Conservation (phyloP, 64 coral and sea anemone species). For the Stichodactyla helianthus region DNA sequence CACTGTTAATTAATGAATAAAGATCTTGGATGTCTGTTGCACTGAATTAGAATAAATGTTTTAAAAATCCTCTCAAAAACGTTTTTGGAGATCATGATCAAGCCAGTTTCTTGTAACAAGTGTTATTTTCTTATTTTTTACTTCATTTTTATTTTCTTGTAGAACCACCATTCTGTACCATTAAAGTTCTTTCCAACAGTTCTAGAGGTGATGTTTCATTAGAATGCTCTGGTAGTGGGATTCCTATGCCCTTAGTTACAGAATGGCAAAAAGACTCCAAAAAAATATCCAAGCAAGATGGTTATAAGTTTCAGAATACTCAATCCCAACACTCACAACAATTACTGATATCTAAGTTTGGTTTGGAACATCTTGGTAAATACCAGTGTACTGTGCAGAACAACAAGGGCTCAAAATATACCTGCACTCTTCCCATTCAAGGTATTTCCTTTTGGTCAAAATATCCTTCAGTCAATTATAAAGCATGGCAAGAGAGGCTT, state of each 20-base stretch:
- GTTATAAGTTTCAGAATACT: constrained; percentile 30
- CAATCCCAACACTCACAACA: constrained; percentile 18
- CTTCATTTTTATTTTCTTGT: not conserved
- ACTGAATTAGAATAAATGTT: too few species aligned
- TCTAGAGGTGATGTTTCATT: constrained; percentile 29
- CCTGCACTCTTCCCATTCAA: constrained; percentile 36
- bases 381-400: constrained; percentile 69
- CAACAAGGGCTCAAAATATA: not conserved
- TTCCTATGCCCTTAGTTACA: constrained; percentile 53
- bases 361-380: constrained; percentile 52
- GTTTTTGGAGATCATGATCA: not conserved
- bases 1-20: too few species aligned
- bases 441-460: constrained; percentile 17
- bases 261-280: constrained; percentile 58
- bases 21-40: too few species aligned
- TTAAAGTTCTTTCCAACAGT: constrained; percentile 17
- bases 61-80: too few species aligned
- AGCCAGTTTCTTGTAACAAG: not conserved
- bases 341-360: constrained; percentile 61
- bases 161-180: constrained; percentile 57
- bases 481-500: not conserved
- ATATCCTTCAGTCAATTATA: not conserved
- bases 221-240: constrained; percentile 43
- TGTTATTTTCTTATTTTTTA: not conserved
- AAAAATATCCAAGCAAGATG: constrained; percentile 3